Percentiles rank a stretch among this genome's conserved stretches.
phyloP scores from a whole-genome alignment of 2,888 invertebrate species.

The Choreutis nemorana region DNA sequence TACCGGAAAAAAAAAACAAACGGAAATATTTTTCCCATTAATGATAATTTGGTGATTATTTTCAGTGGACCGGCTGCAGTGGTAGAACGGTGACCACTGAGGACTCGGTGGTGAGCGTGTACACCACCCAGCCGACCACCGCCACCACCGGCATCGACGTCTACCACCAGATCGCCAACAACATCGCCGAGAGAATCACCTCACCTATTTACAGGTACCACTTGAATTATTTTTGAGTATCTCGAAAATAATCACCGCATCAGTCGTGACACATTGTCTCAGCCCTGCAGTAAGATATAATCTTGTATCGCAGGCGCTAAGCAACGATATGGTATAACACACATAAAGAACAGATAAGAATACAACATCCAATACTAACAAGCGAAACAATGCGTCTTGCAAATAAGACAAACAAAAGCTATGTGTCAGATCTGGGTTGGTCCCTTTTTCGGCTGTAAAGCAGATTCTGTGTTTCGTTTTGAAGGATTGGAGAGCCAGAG shows the following conservation, averaged over 20 bases:
- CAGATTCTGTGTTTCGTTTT: no score
- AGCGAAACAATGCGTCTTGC: no score
- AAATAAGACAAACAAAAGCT: no score
- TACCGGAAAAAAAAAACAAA: not conserved
- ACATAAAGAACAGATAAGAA: no score
- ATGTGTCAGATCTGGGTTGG: no score
- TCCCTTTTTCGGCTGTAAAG: no score
- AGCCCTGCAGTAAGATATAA: no score
- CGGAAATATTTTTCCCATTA: not conserved
- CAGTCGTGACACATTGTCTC: no score
- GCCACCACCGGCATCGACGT: constrained; percentile 29
- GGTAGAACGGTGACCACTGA: constrained; percentile 21
- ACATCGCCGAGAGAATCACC: constrained; percentile 49
- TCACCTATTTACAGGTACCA: constrained; percentile 51
- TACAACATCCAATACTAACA: no score
- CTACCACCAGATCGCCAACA: constrained; percentile 51
- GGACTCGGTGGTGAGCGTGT: constrained; percentile 50
- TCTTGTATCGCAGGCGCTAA: no score
- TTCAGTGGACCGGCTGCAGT: constrained; percentile 29
- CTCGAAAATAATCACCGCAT: not conserved
- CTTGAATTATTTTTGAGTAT: not conserved
- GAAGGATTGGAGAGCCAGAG: no score
- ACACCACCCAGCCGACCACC: constrained; percentile 34
- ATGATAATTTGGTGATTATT: constrained; percentile 3
- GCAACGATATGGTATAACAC: no score